phyloP scores from a whole-genome alignment of 2,797 vertebrate species.

The Sebastolobus alascanus region DNA sequence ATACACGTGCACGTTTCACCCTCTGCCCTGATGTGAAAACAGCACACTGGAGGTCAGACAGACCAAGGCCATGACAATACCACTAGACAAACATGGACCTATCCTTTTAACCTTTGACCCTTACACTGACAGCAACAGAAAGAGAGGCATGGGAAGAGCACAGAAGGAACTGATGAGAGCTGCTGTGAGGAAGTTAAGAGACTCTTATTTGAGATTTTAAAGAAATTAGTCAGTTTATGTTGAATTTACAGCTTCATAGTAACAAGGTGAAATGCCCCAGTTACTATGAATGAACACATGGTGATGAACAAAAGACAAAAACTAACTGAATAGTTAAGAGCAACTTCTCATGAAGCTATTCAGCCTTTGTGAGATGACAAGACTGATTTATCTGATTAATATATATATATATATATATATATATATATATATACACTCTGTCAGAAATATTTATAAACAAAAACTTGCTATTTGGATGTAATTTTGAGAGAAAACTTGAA shows the following conservation, averaged over 20 bases:
- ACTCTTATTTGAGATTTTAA: not conserved
- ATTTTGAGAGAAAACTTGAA: not conserved
- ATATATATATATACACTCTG: not conserved
- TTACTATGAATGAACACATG: not conserved
- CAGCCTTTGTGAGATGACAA: not conserved
- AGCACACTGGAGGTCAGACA: conserved; percentile 46
- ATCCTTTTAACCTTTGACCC: conserved; percentile 67
- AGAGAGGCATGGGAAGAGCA: conserved; percentile 1
- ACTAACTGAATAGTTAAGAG: not conserved
- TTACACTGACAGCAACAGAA: not conserved
- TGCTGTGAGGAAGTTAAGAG: not conserved
- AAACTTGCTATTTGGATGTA: not conserved
- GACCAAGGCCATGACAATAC: conserved; percentile 54
- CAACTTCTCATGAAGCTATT: not conserved
- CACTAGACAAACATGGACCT: conserved; percentile 64
- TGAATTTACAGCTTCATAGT: not conserved
- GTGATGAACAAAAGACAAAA: not conserved
- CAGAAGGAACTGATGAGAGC: not conserved
- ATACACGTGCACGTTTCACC: not conserved
- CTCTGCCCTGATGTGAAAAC: conserved; percentile 12
- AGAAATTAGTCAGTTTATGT: not conserved
- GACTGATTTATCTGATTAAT: not conserved
- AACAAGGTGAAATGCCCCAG: not conserved
- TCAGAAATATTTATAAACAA: not conserved
- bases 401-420: too few species aligned